These are phyloP conservation scores for Paguma larvata DNA, from an alignment of 2,797 vertebrate genomes.

Conservation along the genomic window DNA sequence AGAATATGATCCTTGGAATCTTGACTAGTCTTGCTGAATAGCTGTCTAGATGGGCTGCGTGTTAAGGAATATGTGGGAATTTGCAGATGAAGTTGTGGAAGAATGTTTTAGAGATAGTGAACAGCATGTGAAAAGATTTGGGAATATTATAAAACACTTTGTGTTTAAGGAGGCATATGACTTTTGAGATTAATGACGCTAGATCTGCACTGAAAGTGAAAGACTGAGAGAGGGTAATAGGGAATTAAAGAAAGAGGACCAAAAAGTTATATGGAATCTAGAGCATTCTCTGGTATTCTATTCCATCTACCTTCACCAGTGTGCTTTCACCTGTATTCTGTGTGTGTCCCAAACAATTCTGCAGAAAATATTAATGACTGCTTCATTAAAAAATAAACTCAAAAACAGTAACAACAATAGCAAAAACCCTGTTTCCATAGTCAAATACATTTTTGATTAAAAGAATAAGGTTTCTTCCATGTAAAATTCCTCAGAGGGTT, in stretches of 20 bases:
- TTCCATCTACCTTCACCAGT: neutral
- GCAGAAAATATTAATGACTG: neutral
- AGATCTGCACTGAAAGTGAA: neutral
- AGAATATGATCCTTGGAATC: neutral
- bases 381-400: neutral
- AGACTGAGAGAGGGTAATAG: neutral
- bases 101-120: neutral
- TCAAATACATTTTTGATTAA: slow-evolving; percentile 19
- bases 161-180: neutral
- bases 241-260: neutral
- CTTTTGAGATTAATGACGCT: neutral
- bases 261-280: neutral
- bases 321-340: neutral
- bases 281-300: neutral
- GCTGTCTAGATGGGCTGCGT: neutral
- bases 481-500: neutral
- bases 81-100: neutral
- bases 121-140: neutral
- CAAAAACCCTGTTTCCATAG: neutral
- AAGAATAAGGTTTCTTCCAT: slow-evolving; percentile 5
- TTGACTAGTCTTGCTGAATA: neutral
- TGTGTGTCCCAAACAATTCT: neutral
- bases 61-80: neutral
- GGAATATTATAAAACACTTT: neutral
- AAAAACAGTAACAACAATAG: neutral